Evolutionary conservation across 2,797 vertebrate species (phyloP), one percentile per base, ranked within the genome.

Genomic region (Moxostoma hubbsi): DNA sequence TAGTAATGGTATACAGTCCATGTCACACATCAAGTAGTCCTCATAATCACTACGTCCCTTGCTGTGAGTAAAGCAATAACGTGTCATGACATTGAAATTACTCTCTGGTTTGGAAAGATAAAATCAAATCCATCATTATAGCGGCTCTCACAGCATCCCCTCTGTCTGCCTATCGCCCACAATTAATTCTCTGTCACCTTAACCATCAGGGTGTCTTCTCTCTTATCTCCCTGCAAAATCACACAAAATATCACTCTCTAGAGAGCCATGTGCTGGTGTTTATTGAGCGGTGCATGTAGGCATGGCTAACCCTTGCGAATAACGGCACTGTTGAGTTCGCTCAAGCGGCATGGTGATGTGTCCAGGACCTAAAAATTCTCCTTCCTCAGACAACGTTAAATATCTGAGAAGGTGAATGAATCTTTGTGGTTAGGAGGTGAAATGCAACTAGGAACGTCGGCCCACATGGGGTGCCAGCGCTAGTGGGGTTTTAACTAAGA

Each of bases 171-270:
- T 61, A 51, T 68, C 57, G 11, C 54, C 50, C 70, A 63, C 81
- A 36, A 81, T 83, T 63, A 78, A 81, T 79, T 63, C 49, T 55
- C 51, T 43, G 58, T 79, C 68, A 81, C 76, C 79, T 83, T 81
- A 9, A 47, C 18, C 77, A 58, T 50, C 62, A 72, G 43, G 46
- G 24, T 53, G 18, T 73, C 6, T 67, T 43, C 24, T 55, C 62
- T 47, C 10, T 13, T 50, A 45, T 24, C 43, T 61, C 61, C 49
- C 68, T 57, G 10, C n/a, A 2, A 79, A 59, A 2, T 9, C 70
- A 49, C 11, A 55, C 57, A 72, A 70, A 55, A 59, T 49, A 57
- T 79, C 72, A 68, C 67, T 81, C 62, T 83, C 50, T 18, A 18
- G 57, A 47, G 65, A 71, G 61, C 65, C 43, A 10, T 51, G 45